phyloP scores from a whole-genome alignment of 1,140 invertebrate species.

The Sminthurinus signatus region DNA sequence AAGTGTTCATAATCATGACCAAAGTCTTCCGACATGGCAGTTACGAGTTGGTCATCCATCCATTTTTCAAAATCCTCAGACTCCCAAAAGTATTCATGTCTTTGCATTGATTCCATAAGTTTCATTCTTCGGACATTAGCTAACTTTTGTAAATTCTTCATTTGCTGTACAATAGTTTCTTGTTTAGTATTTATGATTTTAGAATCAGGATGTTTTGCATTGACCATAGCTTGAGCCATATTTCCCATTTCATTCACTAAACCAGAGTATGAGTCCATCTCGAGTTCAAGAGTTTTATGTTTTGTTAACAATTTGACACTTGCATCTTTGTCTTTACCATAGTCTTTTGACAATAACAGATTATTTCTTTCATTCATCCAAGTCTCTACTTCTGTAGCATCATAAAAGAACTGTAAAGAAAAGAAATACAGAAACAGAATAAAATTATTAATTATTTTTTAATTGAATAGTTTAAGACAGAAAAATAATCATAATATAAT shows the following conservation, averaged over 20 bases:
- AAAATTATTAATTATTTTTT: neutral
- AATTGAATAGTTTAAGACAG: slow-evolving; percentile 38
- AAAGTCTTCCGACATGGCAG: slow-evolving; percentile 88
- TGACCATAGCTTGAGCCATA: slow-evolving; percentile 70
- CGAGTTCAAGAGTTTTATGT: slow-evolving; percentile 86
- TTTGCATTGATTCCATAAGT: slow-evolving; percentile 81
- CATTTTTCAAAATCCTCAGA: slow-evolving; percentile 71
- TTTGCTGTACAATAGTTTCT: slow-evolving; percentile 65
- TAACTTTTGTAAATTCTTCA: slow-evolving; percentile 71
- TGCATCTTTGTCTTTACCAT: slow-evolving; percentile 77
- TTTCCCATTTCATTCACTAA: slow-evolving; percentile 89
- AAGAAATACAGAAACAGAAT: too few relatives aligned
- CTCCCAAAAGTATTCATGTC: slow-evolving; percentile 89
- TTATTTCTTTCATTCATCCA: slow-evolving; percentile 86
- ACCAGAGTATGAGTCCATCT: slow-evolving; percentile 86
- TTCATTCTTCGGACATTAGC: slow-evolving; percentile 71
- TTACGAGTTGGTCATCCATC: slow-evolving; percentile 88
- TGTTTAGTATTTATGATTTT: slow-evolving; percentile 72
- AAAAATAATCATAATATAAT: slow-evolving; percentile 52
- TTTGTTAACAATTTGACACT: slow-evolving; percentile 85
- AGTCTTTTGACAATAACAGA: slow-evolving; percentile 70
- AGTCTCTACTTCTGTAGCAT: slow-evolving; percentile 81
- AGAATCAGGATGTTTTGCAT: slow-evolving; percentile 65
- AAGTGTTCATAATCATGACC: slow-evolving; percentile 96
- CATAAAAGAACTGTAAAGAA: slow-evolving; percentile 75